phyloP scores from a whole-genome alignment of 1,140 invertebrate genomes.

The Bombus superbus region DNA sequence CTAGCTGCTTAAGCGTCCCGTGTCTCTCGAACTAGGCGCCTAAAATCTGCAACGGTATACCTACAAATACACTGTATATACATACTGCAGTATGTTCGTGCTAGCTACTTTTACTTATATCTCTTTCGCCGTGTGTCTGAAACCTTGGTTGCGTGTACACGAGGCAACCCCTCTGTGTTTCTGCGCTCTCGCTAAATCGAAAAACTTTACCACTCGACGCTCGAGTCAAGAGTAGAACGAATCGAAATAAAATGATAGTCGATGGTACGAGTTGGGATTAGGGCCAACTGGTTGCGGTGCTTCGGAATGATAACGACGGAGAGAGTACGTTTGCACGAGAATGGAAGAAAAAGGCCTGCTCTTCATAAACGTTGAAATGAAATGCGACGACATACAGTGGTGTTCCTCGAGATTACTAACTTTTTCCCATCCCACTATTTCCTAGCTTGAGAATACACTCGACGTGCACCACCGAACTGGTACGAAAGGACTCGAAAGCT shows the following conservation, averaged over 20 bases:
- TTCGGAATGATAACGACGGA: conserved; percentile 29
- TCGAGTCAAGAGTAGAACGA: conserved; percentile 48
- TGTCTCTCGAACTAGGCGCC: conserved; percentile 10
- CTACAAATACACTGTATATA: too few species aligned
- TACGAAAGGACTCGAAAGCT: not conserved
- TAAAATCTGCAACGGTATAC: conserved; percentile 42
- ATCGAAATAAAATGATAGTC: conserved; percentile 67
- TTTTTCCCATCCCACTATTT: not conserved
- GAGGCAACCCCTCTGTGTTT: conserved; percentile 34
- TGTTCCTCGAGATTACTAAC: not conserved
- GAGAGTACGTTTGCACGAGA: not conserved
- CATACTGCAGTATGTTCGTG: conserved; percentile 6
- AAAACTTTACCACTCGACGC: conserved; percentile 73
- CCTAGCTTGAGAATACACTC: not conserved
- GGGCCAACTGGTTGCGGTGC: conserved; percentile 36
- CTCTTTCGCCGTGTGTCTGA: conserved; percentile 38
- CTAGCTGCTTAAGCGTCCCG: conserved; percentile 17
- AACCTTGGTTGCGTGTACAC: conserved; percentile 21
- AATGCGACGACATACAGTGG: not conserved
- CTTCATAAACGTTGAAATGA: not conserved
- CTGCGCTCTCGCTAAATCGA: conserved; percentile 69
- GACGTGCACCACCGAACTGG: not conserved
- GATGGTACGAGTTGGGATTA: conserved; percentile 53
- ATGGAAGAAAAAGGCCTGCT: not conserved
- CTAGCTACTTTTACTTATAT: conserved; percentile 51